A percentile compares a stretch with the other conserved stretches of the same genome.
Evolutionary conservation across 1,140 invertebrate genomes (phyloP).

Genomic region (Aleiodes sp.): DNA sequence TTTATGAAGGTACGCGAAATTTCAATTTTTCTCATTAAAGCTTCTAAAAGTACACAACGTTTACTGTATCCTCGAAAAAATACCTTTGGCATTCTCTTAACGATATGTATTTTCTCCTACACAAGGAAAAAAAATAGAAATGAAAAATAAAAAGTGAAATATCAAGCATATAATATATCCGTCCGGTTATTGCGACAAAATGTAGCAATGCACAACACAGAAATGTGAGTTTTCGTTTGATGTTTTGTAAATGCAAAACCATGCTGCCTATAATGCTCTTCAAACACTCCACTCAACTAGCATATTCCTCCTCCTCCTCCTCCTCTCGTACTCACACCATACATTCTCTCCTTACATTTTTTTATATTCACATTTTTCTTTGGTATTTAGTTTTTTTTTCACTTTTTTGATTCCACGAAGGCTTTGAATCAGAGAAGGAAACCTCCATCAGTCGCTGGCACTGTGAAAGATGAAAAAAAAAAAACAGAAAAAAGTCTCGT

Average conservation of each 20-base stretch:
- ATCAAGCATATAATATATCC: not conserved
- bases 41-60: no score
- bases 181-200: constrained; percentile 1
- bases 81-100: no score
- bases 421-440: not conserved
- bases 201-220: constrained; percentile 3
- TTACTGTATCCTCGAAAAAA: no score
- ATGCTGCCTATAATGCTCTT: not conserved
- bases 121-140: no score
- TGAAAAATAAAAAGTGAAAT: not conserved
- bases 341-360: not conserved
- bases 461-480: not conserved
- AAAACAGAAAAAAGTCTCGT: not conserved
- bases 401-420: not conserved
- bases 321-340: no score
- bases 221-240: constrained; percentile 16
- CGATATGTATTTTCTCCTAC: no score
- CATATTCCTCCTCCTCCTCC: not conserved
- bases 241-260: constrained; percentile 7
- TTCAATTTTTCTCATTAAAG: no score
- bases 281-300: constrained; percentile 2
- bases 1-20: no score
- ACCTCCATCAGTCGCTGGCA: not conserved
- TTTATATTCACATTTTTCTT: not conserved
- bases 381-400: not conserved